Evolutionary conservation across 2,113 vertebrate genomes (phyloP).

Genomic region (Ageneiosus marmoratus): DNA sequence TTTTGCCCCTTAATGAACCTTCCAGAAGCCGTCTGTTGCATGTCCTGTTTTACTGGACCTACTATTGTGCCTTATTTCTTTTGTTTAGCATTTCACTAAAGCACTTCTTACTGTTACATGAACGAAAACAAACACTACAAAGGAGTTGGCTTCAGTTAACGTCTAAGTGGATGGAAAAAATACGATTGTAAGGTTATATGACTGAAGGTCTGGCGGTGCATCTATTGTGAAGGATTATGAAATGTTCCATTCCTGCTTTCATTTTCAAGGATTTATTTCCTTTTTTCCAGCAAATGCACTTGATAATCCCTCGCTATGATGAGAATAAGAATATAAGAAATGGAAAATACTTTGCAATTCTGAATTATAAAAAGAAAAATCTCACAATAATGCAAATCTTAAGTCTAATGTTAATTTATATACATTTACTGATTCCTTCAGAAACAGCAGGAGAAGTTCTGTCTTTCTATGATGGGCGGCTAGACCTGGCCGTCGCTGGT

Average conservation of each 20-base stretch:
- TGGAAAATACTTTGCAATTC: neutral
- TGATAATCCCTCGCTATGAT: neutral
- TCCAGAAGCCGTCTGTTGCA: slow-evolving; percentile 39
- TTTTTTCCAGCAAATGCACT: neutral
- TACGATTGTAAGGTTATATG: slow-evolving; percentile 1
- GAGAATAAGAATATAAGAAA: neutral
- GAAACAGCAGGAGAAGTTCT: neutral
- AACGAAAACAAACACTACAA: neutral
- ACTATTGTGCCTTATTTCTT: slow-evolving; percentile 25
- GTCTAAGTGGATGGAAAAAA: neutral
- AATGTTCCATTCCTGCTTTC: neutral
- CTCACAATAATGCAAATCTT: neutral
- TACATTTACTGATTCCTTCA: neutral
- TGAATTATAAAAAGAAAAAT: neutral
- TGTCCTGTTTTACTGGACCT: slow-evolving; percentile 27
- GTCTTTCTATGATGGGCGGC: slow-evolving; percentile 4
- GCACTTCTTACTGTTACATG: slow-evolving; percentile 17
- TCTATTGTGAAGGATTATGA: slow-evolving; percentile 12
- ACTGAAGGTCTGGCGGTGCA: neutral
- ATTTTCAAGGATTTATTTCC: neutral
- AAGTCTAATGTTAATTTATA: neutral
- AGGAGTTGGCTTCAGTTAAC: neutral
- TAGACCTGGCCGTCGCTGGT: too few species aligned
- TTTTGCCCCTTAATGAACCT: slow-evolving; percentile 53
- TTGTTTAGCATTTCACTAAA: slow-evolving; percentile 22